These are phyloP conservation scores for Phortica magna DNA, from an alignment of 2,888 invertebrate species.

Conservation along the genomic window DNA sequence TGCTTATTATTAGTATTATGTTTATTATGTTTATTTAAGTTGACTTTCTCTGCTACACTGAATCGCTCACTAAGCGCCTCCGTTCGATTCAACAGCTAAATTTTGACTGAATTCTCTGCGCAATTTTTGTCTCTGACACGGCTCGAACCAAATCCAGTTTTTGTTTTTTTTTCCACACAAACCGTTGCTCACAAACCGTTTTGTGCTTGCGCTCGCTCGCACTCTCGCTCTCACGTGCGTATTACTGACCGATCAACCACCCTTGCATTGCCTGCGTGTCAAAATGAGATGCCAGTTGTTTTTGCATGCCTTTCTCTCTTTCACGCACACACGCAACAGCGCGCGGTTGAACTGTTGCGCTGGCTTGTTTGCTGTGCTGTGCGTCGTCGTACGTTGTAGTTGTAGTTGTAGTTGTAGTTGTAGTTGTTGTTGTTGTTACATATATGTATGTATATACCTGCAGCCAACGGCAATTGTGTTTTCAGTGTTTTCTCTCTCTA, in stretches of 20 bases:
- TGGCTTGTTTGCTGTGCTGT: neutral
- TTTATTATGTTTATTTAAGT: conserved; percentile 31
- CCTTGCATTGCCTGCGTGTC: too few species aligned
- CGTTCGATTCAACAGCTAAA: conserved; percentile 70
- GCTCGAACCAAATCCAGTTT: conserved; percentile 67
- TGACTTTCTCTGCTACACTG: conserved; percentile 30
- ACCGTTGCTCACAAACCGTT: conserved; percentile 32
- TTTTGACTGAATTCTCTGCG: conserved; percentile 70
- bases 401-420: too few species aligned
- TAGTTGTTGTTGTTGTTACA: too few species aligned
- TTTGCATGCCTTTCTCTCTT: neutral
- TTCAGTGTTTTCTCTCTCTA: conserved; percentile 45
- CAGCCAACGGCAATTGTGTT: conserved; percentile 38
- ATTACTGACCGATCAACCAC: conserved; percentile 14
- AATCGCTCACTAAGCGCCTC: conserved; percentile 43
- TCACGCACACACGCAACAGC: conserved; percentile 1
- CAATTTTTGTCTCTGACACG: conserved; percentile 66
- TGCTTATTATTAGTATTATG: conserved; percentile 19
- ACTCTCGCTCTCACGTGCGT: neutral
- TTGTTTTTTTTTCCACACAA: conserved; percentile 36
- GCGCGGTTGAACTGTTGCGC: neutral
- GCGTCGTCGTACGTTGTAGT: conserved; percentile 3
- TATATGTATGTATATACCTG: conserved; percentile 27
- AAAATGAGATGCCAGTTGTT: conserved; percentile 21
- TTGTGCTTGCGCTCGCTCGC: conserved; percentile 10